phyloP scores from a whole-genome alignment of 2,113 vertebrate genomes.

The Hyperopisus bebe region DNA sequence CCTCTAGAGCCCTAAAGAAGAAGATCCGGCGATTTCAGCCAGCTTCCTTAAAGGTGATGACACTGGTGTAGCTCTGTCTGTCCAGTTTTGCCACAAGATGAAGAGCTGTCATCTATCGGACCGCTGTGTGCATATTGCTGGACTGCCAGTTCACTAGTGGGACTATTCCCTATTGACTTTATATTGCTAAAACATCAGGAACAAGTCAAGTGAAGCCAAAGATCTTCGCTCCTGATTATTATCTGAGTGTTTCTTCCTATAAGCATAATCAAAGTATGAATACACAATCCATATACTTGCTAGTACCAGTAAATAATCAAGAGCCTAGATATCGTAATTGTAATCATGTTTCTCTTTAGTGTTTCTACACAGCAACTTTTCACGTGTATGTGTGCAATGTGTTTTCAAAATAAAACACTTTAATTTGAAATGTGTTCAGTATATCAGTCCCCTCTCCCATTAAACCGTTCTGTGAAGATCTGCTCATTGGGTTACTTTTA shows the following conservation, averaged over 20 bases:
- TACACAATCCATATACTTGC: not conserved
- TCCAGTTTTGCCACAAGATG: not conserved
- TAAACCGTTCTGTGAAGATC: not conserved
- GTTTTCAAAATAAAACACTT: slow-evolving; percentile 48
- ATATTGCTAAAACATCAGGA: not conserved
- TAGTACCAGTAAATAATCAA: not conserved
- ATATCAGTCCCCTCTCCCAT: not conserved
- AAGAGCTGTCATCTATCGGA: not conserved
- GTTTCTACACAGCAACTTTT: slow-evolving; percentile 12
- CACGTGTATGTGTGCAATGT: slow-evolving; percentile 22
- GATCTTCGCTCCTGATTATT: not conserved
- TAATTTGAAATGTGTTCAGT: slow-evolving; percentile 32
- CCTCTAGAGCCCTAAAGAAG: slow-evolving; percentile 85
- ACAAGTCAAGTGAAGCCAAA: not conserved
- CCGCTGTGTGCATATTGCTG: not conserved
- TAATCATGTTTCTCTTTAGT: not conserved
- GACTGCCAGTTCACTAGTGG: not conserved
- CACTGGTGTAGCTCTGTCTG: slow-evolving; percentile 66
- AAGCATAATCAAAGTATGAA: not conserved
- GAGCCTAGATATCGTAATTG: not conserved
- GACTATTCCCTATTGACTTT: not conserved
- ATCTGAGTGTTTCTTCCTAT: not conserved
- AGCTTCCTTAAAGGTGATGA: slow-evolving; percentile 86
- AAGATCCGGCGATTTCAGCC: slow-evolving; percentile 90
- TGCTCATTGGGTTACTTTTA: not conserved